A percentile compares a stretch with the other conserved stretches of the same genome.
Conservation (phyloP, 2,797 vertebrate species). For the Pagetopsis macropterus region DNA sequence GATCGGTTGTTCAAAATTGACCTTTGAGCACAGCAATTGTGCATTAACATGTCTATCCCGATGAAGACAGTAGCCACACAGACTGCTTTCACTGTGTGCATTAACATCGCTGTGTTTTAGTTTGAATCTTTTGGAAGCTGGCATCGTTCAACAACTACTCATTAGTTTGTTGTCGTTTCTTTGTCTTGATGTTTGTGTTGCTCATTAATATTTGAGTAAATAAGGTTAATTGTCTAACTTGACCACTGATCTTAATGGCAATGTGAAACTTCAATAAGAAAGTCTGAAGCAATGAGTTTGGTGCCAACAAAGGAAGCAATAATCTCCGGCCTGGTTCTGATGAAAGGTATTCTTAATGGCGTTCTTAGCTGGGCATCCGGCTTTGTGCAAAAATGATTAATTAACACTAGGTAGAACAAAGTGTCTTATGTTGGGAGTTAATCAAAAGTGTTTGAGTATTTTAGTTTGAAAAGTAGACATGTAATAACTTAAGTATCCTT, state of each 20-base stretch:
- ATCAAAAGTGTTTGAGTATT: slow-evolving; percentile 28
- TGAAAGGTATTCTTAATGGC: slow-evolving; percentile 37
- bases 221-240: slow-evolving; percentile 53
- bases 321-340: slow-evolving; percentile 29
- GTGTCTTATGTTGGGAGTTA: slow-evolving; percentile 25
- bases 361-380: slow-evolving; percentile 2
- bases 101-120: not conserved
- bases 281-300: slow-evolving; percentile 19
- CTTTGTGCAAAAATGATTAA: slow-evolving; percentile 44
- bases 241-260: slow-evolving; percentile 22
- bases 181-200: not conserved
- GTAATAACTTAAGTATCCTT: not conserved
- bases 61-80: no score
- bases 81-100: not conserved
- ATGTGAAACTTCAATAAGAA: slow-evolving; percentile 30
- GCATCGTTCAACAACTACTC: not conserved
- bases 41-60: no score
- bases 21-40: no score
- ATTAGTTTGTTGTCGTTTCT: slow-evolving; percentile 2
- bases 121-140: not conserved
- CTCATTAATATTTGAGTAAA: slow-evolving; percentile 37
- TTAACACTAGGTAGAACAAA: slow-evolving; percentile 49
- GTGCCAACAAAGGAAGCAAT: slow-evolving; percentile 25
- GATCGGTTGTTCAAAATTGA: no score
- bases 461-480: not conserved